Conservation (phyloP, 2,797 vertebrate species). For the Gymnocypris eckloni region DNA sequence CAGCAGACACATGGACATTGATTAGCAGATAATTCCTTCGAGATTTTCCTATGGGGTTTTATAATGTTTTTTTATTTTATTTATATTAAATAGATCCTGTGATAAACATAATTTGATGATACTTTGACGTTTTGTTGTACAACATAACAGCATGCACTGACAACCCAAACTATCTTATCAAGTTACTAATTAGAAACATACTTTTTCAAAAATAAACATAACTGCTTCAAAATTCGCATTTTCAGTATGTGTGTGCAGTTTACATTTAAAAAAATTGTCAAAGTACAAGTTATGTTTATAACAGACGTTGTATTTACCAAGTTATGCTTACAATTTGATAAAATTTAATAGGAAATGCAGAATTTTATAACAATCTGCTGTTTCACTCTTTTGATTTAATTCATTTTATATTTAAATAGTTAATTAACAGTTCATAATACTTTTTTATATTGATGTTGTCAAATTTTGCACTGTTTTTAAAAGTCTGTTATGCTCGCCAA, state of each 20-base stretch:
- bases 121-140: not conserved
- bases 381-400: not conserved
- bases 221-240: no score
- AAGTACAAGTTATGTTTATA: no score
- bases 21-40: conserved; percentile 1
- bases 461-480: not conserved
- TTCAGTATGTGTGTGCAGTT: no score
- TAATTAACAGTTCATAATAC: not conserved
- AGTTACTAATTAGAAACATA: no score
- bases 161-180: not conserved
- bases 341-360: not conserved
- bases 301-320: no score
- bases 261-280: no score
- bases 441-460: not conserved
- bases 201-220: no score
- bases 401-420: not conserved
- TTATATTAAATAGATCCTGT: not conserved
- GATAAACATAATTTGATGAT: not conserved
- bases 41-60: no score
- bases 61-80: not conserved
- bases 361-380: not conserved
- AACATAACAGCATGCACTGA: not conserved
- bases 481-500: not conserved
- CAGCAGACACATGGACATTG: not conserved
- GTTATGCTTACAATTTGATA: no score